Percentiles rank a stretch among this genome's conserved stretches.
Evolutionary conservation across 2,888 invertebrate genomes (phyloP).

Genomic region (Protonemura montana): DNA sequence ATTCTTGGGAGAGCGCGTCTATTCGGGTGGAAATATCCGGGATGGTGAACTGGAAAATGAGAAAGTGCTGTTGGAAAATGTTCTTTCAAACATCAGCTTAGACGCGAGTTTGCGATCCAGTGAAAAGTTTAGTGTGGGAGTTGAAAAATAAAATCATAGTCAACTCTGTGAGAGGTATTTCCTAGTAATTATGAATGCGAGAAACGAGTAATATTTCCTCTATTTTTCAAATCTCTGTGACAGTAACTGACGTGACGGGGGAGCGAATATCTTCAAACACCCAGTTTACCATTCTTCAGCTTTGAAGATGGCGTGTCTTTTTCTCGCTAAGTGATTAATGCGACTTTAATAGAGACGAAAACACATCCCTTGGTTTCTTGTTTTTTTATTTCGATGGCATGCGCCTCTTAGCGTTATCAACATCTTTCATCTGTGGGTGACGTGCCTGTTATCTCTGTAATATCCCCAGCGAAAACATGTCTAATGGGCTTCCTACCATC

Average conservation of each 20-base stretch:
- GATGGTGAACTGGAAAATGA: neutral
- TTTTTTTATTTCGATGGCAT: neutral
- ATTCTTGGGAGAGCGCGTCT: neutral
- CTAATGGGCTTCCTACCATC: neutral
- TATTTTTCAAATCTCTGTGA: too few relatives aligned
- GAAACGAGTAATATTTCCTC: too few relatives aligned
- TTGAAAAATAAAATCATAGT: too few relatives aligned
- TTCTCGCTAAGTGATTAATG: neutral
- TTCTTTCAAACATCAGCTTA: neutral
- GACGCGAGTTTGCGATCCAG: neutral
- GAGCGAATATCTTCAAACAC: too few relatives aligned
- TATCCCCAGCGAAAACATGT: neutral
- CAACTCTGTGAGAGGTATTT: too few relatives aligned
- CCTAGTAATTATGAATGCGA: too few relatives aligned
- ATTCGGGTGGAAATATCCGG: neutral
- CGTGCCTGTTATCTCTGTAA: neutral
- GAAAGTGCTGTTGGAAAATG: neutral
- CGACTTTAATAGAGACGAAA: neutral
- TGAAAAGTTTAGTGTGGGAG: neutral
- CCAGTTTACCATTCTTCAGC: too few relatives aligned
- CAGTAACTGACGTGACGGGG: too few relatives aligned
- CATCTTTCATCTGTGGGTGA: neutral
- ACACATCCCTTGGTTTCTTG: neutral
- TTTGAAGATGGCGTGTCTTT: neutral
- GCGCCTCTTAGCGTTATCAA: neutral